Evolutionary conservation across 2,113 vertebrate genomes (phyloP), one percentile per base, ranked within the genome.

Genomic region (Eidolon helvum): DNA sequence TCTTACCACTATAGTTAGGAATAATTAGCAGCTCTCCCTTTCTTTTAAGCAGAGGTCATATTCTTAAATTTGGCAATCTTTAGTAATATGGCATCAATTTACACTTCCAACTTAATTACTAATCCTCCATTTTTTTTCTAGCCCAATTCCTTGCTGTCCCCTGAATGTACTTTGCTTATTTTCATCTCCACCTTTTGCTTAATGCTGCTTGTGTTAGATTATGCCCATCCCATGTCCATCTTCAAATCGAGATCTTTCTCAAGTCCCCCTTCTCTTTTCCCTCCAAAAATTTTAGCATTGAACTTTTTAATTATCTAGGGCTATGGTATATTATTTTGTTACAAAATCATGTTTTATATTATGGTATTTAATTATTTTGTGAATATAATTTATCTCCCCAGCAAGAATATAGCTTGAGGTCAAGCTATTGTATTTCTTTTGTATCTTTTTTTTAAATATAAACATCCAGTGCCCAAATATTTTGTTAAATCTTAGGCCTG

Each of bases 401-500:
- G 93, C 11, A 94, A 80, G 77, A 80, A 84, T 78, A 12, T 48
- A 96, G 89, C 10, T 87, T 71, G 68, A 77, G 80, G 19, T 83
- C 68, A 87, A 53, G 3, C 33, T 65, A 9, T 85, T 0, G 1
- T 90, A 59, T 72, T 84, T 95, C 40, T 78, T 86, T 74, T 18
- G 2, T 74, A 38, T 89, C 8, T 84, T 38, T 63, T 69, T 71
- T 88, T 84, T 59, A 53, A 53, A 35, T 53, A 7, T 59, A 38
- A 95, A 86, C 43, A 85, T 7, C 8, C 16, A 78, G 4, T 96
- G 18, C 33, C 40, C 7, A 61, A 87, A 57, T 94, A 90, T 90
- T 90, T 96, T 95, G 19, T 92, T 91, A 88, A 90, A 86, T 87
- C 14, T 90, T 94, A 86, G 48, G 22, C 33, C 71, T 79, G 2